Base-by-base conservation (phyloP, 2,888 invertebrate species). In the Rhopalosiphum nymphaeae region DNA sequence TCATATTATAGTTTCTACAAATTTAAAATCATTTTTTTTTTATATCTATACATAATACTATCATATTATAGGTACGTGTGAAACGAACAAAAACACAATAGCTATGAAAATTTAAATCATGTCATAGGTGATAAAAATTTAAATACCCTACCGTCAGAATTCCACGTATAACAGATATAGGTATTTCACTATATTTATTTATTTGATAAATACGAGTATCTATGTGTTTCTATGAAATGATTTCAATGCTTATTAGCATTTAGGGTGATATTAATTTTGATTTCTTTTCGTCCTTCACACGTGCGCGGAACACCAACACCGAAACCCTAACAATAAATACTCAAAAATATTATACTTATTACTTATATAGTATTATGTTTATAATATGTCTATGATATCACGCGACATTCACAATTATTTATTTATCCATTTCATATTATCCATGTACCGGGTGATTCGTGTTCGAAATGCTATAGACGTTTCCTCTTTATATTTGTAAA, bases 201-300 rank as follows among this genome's bases (percentile, higher is more conserved):
- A 61, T 61, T 61, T 29, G 11, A 61, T 61, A 26, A 61, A 29
- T 25, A 78, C 78, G 5, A 53, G 53, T 53, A 53, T 53, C 21
- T 78, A 78, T 36, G 78, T 78, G 78, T 89, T 57, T 7, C 89
- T 42, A 26, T 13, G 89, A 57, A 89, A 89, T 89, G 42, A 88
- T 88, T 56, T 25, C 88, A 42, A 57, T 49, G 25, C 53, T 57
- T 57, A 57, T 57, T 57, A 57, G 44, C 57, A 57, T 44, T 57
- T 89, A 42, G 57, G 57, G 89, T 44, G 49, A 57, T 57, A 57
- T 89, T 89, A 56, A 89, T 89, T 89, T 89, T 57, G 36, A 26
- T 89, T 89, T 26, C 3, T 21, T 36, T 21, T 36, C 53, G 53
- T 42, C 11, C 25, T 56, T 42, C 56, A 36, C 88, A 56, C 56